Percentiles rank a stretch among this genome's conserved stretches.
Evolutionary conservation across 1,140 invertebrate genomes (phyloP).

Genomic region (Leguminivora glycinivorella): DNA sequence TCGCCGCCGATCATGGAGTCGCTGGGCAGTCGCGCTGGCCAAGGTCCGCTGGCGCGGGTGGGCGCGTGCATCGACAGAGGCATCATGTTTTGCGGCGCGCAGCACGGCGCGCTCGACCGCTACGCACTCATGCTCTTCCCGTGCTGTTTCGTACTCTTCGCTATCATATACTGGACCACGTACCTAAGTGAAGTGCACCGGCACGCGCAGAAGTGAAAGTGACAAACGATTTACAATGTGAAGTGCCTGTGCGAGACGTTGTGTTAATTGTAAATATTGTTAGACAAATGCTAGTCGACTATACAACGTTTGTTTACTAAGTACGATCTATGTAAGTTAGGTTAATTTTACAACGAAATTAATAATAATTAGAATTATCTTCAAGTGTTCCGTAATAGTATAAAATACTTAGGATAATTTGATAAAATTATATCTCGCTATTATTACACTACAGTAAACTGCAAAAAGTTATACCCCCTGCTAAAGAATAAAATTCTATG

Average conservation of each 20-base stretch:
- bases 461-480: too few species aligned
- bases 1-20: constrained; percentile 72
- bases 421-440: not conserved
- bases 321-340: constrained; percentile 29
- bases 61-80: constrained; percentile 71
- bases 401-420: constrained; percentile 17
- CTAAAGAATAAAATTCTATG: too few species aligned
- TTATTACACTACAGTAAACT: too few species aligned
- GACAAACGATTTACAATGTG: constrained; percentile 32
- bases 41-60: constrained; percentile 60
- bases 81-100: constrained; percentile 80
- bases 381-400: constrained; percentile 17
- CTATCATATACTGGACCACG: constrained; percentile 85
- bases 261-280: constrained; percentile 44
- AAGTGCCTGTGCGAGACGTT: constrained; percentile 42
- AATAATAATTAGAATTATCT: constrained; percentile 10
- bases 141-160: constrained; percentile 82
- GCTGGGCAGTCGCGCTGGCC: constrained; percentile 53
- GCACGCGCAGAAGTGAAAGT: constrained; percentile 49
- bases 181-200: constrained; percentile 81
- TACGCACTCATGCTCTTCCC: constrained; percentile 85
- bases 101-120: constrained; percentile 79
- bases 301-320: constrained; percentile 34
- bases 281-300: constrained; percentile 59
- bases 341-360: constrained; percentile 27